phyloP scores from a whole-genome alignment of 1,140 invertebrate genomes.

The Camponotus floridanus region DNA sequence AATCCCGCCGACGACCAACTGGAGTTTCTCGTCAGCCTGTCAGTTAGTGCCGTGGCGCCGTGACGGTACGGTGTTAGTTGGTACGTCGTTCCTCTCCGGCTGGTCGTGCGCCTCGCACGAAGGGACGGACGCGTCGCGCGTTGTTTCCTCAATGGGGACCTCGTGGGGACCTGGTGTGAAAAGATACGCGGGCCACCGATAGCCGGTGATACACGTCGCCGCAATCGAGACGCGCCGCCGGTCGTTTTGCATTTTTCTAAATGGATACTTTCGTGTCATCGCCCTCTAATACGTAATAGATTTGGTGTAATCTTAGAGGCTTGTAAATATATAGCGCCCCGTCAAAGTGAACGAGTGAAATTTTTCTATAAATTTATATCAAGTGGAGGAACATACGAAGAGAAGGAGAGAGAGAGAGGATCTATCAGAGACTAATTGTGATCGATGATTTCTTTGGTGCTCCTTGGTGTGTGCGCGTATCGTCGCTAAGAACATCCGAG shows the following conservation, averaged over 20 bases:
- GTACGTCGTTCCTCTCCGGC: conserved; percentile 56
- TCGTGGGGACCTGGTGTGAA: conserved; percentile 43
- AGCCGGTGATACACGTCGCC: conserved; percentile 21
- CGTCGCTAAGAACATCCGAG: conserved; percentile 40
- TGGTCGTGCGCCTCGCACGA: conserved; percentile 19
- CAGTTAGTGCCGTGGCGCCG: conserved; percentile 85
- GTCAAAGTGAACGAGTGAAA: conserved; percentile 38
- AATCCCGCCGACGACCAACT: conserved; percentile 68
- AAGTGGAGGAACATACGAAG: conserved; percentile 46
- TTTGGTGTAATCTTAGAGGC: conserved; percentile 20
- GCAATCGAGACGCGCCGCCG: conserved; percentile 37
- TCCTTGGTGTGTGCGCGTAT: conserved; percentile 72
- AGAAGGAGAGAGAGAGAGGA: background rate
- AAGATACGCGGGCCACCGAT: conserved; percentile 41
- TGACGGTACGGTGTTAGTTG: conserved; percentile 75
- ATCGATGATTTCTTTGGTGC: conserved; percentile 71
- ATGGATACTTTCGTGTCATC: background rate
- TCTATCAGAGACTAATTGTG: conserved; percentile 58
- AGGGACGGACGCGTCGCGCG: conserved; percentile 47
- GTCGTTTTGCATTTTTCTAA: conserved; percentile 51
- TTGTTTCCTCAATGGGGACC: conserved; percentile 64
- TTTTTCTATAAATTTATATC: conserved; percentile 1
- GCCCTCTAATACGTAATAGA: conserved; percentile 31
- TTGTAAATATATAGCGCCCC: conserved; percentile 25
- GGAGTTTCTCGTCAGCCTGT: conserved; percentile 74